Evolutionary conservation across 2,797 vertebrate genomes (phyloP), one percentile per base, ranked within the genome.

Genomic region (Gymnothorax reevesii): DNA sequence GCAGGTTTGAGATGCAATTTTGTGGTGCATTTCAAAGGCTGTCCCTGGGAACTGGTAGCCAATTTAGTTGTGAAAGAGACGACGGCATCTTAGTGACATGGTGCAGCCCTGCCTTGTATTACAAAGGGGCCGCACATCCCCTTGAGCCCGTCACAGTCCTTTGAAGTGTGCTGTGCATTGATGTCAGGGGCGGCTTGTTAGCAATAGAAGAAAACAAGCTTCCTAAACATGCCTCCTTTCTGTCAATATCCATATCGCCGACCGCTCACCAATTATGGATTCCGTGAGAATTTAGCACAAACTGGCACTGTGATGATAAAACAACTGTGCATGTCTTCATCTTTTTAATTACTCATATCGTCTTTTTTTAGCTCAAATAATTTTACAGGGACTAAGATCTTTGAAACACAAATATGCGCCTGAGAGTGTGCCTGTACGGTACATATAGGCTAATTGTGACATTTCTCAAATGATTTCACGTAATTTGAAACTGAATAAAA

Each of bases 161-260:
- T 77, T 77, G 73, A 77, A 42, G 73, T 49, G 33, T 49, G 25
- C 73, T 49, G 33, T 17, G 73, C 7, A 49, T 49, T 77, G 73
- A 49, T 20, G 73, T 77, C 13, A 77, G 27, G 33, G 17, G 4
- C 73, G 7, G 7, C 33, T 49, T 49, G 27, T 42, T 77, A 3
- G 33, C 13, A 27, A 77, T 1, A 27, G 49, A 27, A 13, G 13
- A 77, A 75, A 77, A 77, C 73, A 77, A 77, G 73, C 73, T 77
- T 77, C 73, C 33, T 20, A 77, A 77, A 77, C 73, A 77, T 77
- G 73, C 15, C 49, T 77, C 49, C 33, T 77, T 77, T 27, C 25
- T 27, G 10, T 20, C 33, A 42, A 17, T 49, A 33, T 42, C 73
- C 73, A 77, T 13, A 42, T 52, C 13, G 27, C 73, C 42, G 33